phyloP scores from a whole-genome alignment of 2,888 invertebrate species.

The Erpobdella octoculata region DNA sequence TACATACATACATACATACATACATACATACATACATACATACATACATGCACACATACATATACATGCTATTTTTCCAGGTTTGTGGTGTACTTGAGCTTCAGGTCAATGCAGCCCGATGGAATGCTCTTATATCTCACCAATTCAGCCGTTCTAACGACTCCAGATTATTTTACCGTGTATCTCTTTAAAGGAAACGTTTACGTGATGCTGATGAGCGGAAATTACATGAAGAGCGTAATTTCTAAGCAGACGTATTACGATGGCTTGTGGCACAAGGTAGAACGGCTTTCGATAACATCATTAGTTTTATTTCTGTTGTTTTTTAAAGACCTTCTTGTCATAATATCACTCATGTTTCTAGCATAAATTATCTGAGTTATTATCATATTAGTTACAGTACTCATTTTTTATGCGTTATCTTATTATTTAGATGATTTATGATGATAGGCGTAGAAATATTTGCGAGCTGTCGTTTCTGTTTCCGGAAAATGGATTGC shows the following conservation, averaged over 20 bases:
- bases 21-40: too few relatives aligned
- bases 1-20: too few relatives aligned
- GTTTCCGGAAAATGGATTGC: too few relatives aligned
- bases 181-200: slow-evolving; percentile 37
- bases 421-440: too few relatives aligned
- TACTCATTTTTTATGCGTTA: too few relatives aligned
- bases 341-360: neutral
- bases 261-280: slow-evolving; percentile 39
- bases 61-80: slow-evolving; percentile 33
- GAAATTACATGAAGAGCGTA: slow-evolving; percentile 26
- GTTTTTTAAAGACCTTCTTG: neutral
- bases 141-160: slow-evolving; percentile 22
- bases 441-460: too few relatives aligned
- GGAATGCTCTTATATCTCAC: slow-evolving; percentile 38
- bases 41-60: too few relatives aligned
- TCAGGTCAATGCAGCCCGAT: slow-evolving; percentile 37
- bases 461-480: too few relatives aligned
- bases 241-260: slow-evolving; percentile 35
- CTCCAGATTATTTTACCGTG: slow-evolving; percentile 36
- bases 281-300: too few relatives aligned
- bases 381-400: too few relatives aligned
- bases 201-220: slow-evolving; percentile 29
- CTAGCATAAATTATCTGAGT: neutral
- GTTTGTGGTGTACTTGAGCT: slow-evolving; percentile 37
- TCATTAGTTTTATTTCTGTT: neutral